Conservation (phyloP, 2,113 vertebrate species). For the Coracopsis vasa region DNA sequence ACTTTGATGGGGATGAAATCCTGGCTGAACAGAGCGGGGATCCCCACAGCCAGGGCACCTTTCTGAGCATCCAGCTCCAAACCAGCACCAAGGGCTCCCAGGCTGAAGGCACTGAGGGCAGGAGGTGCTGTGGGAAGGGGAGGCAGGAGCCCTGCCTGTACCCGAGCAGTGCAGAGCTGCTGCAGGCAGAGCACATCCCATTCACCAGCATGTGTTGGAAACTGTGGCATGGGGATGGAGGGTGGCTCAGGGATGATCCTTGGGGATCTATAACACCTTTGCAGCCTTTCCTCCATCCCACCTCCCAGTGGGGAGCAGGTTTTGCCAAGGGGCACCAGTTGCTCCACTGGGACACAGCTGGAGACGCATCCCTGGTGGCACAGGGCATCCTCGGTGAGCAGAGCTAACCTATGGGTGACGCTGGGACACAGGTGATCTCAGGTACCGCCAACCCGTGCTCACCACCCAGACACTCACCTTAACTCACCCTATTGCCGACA, state of each 20-base stretch:
- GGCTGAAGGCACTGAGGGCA: neutral
- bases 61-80: neutral
- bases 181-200: neutral
- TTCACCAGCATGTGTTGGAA: accelerated
- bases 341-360: accelerated
- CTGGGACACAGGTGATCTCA: accelerated
- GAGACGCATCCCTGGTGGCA: accelerated
- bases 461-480: constrained; percentile 13
- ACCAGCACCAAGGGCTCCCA: neutral
- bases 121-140: neutral
- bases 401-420: neutral
- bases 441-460: neutral
- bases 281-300: neutral
- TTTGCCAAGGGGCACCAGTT: accelerated
- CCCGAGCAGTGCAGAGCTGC: neutral
- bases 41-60: accelerated
- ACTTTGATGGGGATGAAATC: neutral
- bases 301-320: accelerated
- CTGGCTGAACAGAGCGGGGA: accelerated
- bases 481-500: constrained; percentile 19
- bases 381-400: accelerated
- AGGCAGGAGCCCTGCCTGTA: neutral
- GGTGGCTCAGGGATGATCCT: neutral
- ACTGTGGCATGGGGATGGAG: neutral
- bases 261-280: accelerated